These are phyloP conservation scores for Eristalis arbustorum DNA, from an alignment of 2,888 invertebrate species.

Conservation along the genomic window DNA sequence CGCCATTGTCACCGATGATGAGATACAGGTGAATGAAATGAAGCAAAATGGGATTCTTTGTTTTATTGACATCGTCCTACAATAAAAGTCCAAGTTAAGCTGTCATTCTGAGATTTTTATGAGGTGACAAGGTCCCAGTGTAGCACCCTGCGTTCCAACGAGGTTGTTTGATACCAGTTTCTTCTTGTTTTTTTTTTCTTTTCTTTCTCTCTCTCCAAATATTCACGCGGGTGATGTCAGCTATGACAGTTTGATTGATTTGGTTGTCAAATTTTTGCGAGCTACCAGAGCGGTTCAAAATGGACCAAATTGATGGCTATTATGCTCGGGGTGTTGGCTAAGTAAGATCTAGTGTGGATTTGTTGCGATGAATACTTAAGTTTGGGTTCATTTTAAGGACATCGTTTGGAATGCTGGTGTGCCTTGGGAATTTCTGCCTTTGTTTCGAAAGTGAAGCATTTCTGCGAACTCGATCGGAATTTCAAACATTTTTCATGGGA, in stretches of 20 bases:
- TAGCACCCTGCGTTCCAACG: neutral
- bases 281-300: neutral
- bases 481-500: too few relatives aligned
- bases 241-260: neutral
- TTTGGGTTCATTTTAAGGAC: neutral
- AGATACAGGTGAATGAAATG: constrained; percentile 21
- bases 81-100: constrained; percentile 8
- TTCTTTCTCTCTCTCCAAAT: neutral
- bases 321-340: neutral
- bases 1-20: neutral
- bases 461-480: too few relatives aligned
- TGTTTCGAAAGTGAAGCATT: too few relatives aligned
- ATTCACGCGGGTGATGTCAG: neutral
- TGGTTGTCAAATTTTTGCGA: neutral
- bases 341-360: too few relatives aligned
- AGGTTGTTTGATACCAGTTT: neutral
- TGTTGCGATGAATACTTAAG: neutral
- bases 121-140: neutral
- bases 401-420: neutral
- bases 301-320: neutral
- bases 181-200: neutral
- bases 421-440: too few relatives aligned
- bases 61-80: constrained; percentile 2
- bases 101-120: neutral
- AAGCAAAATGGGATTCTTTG: constrained; percentile 9